Conservation (phyloP, 2,888 invertebrate genomes). For the Creontiades dilutus region DNA sequence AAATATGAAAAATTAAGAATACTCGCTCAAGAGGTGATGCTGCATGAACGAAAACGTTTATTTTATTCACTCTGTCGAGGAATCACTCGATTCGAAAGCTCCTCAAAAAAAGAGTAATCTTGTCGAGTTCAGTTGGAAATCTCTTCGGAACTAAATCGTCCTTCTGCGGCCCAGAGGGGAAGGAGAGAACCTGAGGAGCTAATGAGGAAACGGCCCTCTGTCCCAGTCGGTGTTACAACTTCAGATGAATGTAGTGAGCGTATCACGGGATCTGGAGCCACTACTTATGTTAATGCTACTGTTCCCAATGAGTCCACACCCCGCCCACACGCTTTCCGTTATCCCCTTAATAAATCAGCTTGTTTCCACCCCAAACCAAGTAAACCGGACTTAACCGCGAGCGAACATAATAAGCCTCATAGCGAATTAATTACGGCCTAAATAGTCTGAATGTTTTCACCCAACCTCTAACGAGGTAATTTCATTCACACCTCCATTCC, state of each 20-base stretch:
- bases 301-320: constrained; percentile 53
- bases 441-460: background rate
- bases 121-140: background rate
- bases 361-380: constrained; percentile 15
- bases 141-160: background rate
- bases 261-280: constrained; percentile 48
- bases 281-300: constrained; percentile 68
- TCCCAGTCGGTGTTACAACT: constrained; percentile 45
- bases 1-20: too few species aligned
- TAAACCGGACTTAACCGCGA: background rate
- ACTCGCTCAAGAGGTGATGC: too few species aligned
- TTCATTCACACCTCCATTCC: background rate
- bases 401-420: constrained; percentile 28
- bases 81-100: too few species aligned
- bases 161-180: background rate
- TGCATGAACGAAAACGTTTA: too few species aligned
- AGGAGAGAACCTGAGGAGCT: background rate
- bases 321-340: background rate
- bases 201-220: constrained; percentile 22
- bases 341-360: background rate
- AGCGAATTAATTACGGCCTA: constrained; percentile 48
- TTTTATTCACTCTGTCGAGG: too few species aligned
- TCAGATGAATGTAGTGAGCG: constrained; percentile 55
- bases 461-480: constrained; percentile 13
- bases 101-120: background rate